Evolutionary conservation across 2,797 vertebrate species (phyloP).

Genomic region (Cheirogaleus major): DNA sequence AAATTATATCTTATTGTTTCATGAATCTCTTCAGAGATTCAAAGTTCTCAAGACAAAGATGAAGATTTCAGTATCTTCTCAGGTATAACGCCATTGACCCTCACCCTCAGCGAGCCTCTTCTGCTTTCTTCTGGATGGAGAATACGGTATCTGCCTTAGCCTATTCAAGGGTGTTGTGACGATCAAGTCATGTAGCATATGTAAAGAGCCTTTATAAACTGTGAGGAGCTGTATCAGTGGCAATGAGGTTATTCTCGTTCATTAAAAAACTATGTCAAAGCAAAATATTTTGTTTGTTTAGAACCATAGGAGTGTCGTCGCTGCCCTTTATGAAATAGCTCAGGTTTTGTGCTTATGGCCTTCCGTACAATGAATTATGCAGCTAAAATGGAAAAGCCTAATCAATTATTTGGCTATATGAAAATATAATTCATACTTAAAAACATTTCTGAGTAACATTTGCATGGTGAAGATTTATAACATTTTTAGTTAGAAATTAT

Average conservation of each 20-base stretch:
- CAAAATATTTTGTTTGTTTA: neutral
- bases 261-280: neutral
- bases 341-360: neutral
- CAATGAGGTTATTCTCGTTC: neutral
- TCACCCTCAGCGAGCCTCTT: neutral
- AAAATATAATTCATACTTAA: neutral
- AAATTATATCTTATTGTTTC: neutral
- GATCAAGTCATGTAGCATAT: neutral
- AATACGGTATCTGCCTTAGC: neutral
- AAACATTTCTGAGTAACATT: neutral
- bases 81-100: rapidly evolving
- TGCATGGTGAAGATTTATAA: neutral
- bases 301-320: neutral
- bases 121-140: neutral
- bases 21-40: neutral
- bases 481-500: slow-evolving; percentile 37
- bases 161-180: neutral
- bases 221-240: neutral
- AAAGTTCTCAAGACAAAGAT: slow-evolving; percentile 3
- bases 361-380: neutral
- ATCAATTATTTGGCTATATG: neutral
- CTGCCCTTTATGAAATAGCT: neutral
- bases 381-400: neutral
- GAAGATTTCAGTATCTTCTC: neutral
- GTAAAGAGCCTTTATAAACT: neutral